Conservation (phyloP, 2,888 invertebrate genomes). For the Electrophaes corylata region DNA sequence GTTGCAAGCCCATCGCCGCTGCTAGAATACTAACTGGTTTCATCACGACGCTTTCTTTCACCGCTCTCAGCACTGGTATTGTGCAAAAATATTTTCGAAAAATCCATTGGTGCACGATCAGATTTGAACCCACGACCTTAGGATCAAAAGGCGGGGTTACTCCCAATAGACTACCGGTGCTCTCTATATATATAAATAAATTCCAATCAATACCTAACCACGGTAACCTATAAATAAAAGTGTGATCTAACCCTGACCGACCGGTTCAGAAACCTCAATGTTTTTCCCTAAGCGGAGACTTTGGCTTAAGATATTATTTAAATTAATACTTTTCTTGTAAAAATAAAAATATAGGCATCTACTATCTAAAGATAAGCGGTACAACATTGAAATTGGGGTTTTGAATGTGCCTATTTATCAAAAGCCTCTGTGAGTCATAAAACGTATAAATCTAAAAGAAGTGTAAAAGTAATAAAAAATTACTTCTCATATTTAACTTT, state of each 20-base stretch:
- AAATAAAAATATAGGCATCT: conserved; percentile 20
- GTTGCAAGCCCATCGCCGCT: too few relatives aligned
- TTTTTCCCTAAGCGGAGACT: conserved; percentile 39
- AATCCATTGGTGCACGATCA: too few relatives aligned
- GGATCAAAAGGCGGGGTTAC: not conserved
- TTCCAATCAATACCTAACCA: conserved; percentile 27
- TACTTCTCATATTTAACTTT: too few relatives aligned
- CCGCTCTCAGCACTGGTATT: too few relatives aligned
- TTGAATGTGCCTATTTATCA: not conserved
- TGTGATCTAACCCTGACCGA: conserved; percentile 33
- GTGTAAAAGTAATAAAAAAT: too few relatives aligned
- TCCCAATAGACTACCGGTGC: too few relatives aligned
- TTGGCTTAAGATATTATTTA: conserved; percentile 36
- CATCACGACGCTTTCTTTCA: too few relatives aligned
- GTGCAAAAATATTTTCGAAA: too few relatives aligned
- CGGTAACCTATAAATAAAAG: conserved; percentile 23
- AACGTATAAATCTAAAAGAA: too few relatives aligned
- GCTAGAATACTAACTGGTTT: too few relatives aligned
- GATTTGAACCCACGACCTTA: too few relatives aligned
- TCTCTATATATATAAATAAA: conserved; percentile 14
- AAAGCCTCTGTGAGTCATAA: conserved; percentile 3
- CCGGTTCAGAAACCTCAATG: conserved; percentile 34
- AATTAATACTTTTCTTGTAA: conserved; percentile 41
- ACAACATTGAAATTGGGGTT: not conserved
- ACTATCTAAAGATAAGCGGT: not conserved